Evolutionary conservation across 2,113 vertebrate genomes (phyloP).

Genomic region (Cinclus cinclus): DNA sequence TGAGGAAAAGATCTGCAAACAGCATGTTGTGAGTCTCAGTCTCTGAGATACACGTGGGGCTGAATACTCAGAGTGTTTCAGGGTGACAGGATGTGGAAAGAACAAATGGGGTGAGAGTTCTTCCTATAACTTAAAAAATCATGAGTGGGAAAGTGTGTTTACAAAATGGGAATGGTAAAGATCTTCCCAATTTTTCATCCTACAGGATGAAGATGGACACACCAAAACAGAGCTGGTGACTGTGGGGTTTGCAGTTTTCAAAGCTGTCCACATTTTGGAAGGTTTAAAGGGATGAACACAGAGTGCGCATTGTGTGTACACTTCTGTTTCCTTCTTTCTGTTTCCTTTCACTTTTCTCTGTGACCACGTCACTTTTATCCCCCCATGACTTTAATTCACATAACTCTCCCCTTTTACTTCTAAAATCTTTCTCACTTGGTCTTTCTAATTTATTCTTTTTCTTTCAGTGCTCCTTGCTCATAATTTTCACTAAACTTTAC

Average conservation of each 20-base stretch:
- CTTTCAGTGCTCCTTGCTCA: not conserved
- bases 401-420: not conserved
- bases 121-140: not conserved
- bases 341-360: not conserved
- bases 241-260: not conserved
- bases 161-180: not conserved
- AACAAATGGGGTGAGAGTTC: not conserved
- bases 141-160: not conserved
- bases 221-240: not conserved
- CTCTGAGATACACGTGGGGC: not conserved
- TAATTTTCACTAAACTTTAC: not conserved
- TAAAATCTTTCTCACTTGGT: not conserved
- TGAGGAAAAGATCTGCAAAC: not conserved
- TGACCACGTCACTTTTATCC: fast-evolving
- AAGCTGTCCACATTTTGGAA: not conserved
- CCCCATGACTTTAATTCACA: not conserved
- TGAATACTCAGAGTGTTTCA: not conserved
- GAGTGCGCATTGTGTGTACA: not conserved
- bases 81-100: not conserved
- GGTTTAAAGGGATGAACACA: not conserved
- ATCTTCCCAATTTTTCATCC: not conserved
- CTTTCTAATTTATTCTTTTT: not conserved
- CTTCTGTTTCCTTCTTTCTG: no score
- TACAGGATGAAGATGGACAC: not conserved
- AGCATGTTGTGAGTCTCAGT: not conserved